These are phyloP conservation scores for Diglossa cyanea DNA, from an alignment of 2,797 vertebrate species.

Conservation along the genomic window DNA sequence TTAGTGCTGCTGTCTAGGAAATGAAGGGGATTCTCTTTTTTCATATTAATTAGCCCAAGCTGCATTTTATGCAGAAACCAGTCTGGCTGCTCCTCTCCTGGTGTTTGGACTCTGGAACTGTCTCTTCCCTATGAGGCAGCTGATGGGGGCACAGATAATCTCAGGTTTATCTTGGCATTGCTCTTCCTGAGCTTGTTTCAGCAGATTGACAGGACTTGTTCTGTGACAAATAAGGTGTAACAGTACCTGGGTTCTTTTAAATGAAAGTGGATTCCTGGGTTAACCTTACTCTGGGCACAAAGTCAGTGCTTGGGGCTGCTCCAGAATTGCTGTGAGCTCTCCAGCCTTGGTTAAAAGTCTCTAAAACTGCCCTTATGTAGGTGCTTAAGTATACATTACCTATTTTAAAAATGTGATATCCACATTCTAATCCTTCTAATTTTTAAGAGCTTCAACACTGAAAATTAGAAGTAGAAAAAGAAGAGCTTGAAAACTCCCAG, in stretches of 20 bases:
- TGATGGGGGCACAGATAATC: rapidly evolving
- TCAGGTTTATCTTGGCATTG: neutral
- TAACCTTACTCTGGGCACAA: neutral
- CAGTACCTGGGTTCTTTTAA: neutral
- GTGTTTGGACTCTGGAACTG: neutral
- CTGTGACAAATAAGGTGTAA: neutral
- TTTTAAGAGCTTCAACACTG: neutral
- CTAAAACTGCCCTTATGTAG: neutral
- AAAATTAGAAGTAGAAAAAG: neutral
- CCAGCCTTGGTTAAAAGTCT: neutral
- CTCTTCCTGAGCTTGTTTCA: neutral
- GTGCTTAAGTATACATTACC: neutral
- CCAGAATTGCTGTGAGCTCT: neutral
- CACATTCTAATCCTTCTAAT: neutral
- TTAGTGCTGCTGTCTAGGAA: neutral
- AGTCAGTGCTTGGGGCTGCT: neutral
- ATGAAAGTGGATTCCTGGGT: neutral
- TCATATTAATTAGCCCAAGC: neutral
- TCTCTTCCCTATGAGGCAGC: neutral
- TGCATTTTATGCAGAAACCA: neutral
- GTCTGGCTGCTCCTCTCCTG: neutral
- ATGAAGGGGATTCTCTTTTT: neutral
- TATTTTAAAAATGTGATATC: neutral
- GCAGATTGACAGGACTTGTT: neutral
- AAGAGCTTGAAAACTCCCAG: neutral